Conservation (phyloP, 2,113 vertebrate species). For the Ranitomeya variabilis region DNA sequence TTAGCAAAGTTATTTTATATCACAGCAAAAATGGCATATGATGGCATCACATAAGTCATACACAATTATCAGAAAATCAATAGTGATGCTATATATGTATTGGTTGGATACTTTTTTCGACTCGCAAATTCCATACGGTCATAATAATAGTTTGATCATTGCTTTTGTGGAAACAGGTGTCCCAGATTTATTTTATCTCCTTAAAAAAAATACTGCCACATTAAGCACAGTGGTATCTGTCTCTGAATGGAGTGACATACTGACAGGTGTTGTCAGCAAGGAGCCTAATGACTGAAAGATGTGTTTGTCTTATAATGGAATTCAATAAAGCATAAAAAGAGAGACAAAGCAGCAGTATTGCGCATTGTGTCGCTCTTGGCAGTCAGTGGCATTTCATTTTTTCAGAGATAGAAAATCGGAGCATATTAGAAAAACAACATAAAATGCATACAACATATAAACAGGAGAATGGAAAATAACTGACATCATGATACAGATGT, state of each 20-base stretch:
- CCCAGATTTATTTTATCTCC: slow-evolving; percentile 61
- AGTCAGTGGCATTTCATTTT: slow-evolving; percentile 58
- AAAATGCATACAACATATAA: slow-evolving; percentile 14
- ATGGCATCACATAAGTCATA: neutral
- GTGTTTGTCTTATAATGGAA: slow-evolving; percentile 66
- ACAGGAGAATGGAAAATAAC: neutral
- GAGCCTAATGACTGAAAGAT: slow-evolving; percentile 63
- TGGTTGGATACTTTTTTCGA: neutral
- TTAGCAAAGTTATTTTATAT: neutral
- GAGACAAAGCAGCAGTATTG: slow-evolving; percentile 60
- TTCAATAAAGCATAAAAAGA: slow-evolving; percentile 66
- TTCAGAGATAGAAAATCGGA: slow-evolving; percentile 53
- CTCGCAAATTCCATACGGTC: neutral
- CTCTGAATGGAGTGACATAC: slow-evolving; percentile 66
- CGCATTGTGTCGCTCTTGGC: slow-evolving; percentile 60
- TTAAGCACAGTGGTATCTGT: slow-evolving; percentile 59
- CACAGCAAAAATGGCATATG: neutral
- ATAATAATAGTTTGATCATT: slow-evolving; percentile 58
- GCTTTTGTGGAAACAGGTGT: slow-evolving; percentile 63
- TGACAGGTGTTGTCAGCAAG: slow-evolving; percentile 74
- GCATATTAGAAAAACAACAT: slow-evolving; percentile 61
- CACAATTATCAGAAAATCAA: neutral
- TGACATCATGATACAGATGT: neutral
- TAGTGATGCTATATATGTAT: neutral
- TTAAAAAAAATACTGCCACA: slow-evolving; percentile 63